These are phyloP conservation scores for Lynx canadensis DNA, from an alignment of 2,113 vertebrate genomes.

Conservation along the genomic window DNA sequence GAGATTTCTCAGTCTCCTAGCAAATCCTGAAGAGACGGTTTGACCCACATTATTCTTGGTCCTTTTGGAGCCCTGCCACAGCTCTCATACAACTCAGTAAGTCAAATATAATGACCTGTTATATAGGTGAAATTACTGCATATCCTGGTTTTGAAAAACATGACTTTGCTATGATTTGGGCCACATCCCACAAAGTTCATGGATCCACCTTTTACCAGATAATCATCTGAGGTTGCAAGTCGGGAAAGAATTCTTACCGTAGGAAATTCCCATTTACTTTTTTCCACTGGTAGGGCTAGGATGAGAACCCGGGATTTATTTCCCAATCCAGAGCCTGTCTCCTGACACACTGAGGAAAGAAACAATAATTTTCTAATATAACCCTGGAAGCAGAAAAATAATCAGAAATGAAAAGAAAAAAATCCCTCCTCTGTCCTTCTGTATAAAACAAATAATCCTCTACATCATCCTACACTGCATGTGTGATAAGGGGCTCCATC, in stretches of 20 bases:
- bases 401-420: neutral
- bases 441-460: constrained; percentile 77
- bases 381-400: neutral
- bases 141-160: neutral
- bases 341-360: neutral
- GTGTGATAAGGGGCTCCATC: constrained; percentile 41
- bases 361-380: constrained; percentile 11
- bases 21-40: neutral
- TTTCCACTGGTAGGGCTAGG: neutral
- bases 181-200: neutral
- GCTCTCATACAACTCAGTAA: neutral
- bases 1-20: neutral
- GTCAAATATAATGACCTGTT: neutral
- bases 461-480: constrained; percentile 2
- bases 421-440: neutral
- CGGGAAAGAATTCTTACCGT: neutral
- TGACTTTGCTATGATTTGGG: neutral
- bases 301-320: neutral
- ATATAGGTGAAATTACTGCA: neutral
- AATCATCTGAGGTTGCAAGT: neutral
- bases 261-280: neutral
- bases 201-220: neutral
- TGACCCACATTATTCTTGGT: neutral
- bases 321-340: neutral
- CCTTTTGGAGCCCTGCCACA: neutral